Base-by-base conservation (phyloP, 1,140 invertebrate species). In the Saccostrea echinata region DNA sequence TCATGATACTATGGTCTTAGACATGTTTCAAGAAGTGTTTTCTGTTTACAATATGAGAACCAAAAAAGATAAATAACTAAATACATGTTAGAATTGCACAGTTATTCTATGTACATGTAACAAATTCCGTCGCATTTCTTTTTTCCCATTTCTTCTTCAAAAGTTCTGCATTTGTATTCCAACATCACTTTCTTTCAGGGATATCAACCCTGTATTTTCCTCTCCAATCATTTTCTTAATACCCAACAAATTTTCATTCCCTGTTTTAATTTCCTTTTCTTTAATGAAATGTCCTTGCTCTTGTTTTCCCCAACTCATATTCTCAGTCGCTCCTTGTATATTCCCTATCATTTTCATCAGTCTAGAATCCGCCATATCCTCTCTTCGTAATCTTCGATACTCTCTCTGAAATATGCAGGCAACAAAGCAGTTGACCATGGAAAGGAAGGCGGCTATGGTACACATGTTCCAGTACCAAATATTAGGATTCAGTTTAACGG, bases 381-480 rank as follows among this genome's bases (percentile, higher is more conserved):
- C 68, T 4, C 30, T 6, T 12, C 30, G 68, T 12, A 76, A 33
- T 30, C 27, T 33, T 3, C 68, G 68, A 12, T 76, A 76, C 30
- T 76, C 68, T 4, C 68, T 76, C 27, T 76, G 68, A 33, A 76
- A 76, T 30, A 76, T 76, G 12, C 68, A 76, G 24, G 68, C 13
- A 11, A 33, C 68, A 12, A 76, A 76, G 11, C 27, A 30, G 27
- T 76, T 76, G 0, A 30, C 11, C 68, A 76, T 33, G 4, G 68
- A 24, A 13, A 76, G 68, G 13, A 76, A 13, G 9, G 68, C 24
- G 0, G 68, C 11, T 13, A 76, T 9, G 6, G 68, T 76, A 13
- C 24, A 16, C 8, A 30, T 30, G 27, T 76, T 76, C 68, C 68
- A 76, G 30, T 76, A 76, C 68, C 68, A 76, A 16, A 76, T 11